Conservation (phyloP, 2,888 invertebrate species). For the Gonocerus acuteangulatus region DNA sequence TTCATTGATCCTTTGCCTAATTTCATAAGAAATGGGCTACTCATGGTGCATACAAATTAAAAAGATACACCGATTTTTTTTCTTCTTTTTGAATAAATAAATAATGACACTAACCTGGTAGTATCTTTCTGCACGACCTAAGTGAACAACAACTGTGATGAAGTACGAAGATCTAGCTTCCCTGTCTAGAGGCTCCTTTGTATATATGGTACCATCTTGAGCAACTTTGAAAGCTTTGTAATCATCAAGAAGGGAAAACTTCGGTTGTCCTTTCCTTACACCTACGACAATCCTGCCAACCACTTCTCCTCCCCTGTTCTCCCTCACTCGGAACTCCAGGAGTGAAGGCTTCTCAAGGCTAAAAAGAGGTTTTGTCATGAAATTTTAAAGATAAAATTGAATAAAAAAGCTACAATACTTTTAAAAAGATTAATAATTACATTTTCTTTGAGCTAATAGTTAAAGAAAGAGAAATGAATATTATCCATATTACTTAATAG, state of each 20-base stretch:
- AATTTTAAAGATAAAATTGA: too few species aligned
- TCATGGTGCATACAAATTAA: too few species aligned
- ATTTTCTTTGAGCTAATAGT: too few species aligned
- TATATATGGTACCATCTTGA: constrained; percentile 68
- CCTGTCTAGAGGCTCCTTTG: constrained; percentile 66
- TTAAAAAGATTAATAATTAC: too few species aligned
- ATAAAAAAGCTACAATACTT: too few species aligned
- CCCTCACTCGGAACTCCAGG: constrained; percentile 65
- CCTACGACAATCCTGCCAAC: constrained; percentile 57
- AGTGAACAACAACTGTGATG: constrained; percentile 72
- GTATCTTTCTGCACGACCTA: constrained; percentile 59
- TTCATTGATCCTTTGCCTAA: too few species aligned
- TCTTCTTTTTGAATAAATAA: too few species aligned
- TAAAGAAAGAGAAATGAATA: too few species aligned
- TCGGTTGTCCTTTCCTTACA: constrained; percentile 47
- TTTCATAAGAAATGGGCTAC: too few species aligned
- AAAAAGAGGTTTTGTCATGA: too few species aligned
- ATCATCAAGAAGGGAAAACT: constrained; percentile 74
- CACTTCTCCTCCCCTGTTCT: constrained; percentile 64
- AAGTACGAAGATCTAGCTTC: constrained; percentile 65
- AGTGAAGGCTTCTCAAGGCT: constrained; percentile 63
- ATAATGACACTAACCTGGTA: constrained; percentile 65
- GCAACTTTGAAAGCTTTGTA: constrained; percentile 69
- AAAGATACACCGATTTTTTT: too few species aligned
- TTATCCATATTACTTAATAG: too few species aligned